Percentiles rank a stretch among this genome's conserved stretches.
Conservation (phyloP, 2,888 invertebrate species). For the Oegoconia quadripuncta region DNA sequence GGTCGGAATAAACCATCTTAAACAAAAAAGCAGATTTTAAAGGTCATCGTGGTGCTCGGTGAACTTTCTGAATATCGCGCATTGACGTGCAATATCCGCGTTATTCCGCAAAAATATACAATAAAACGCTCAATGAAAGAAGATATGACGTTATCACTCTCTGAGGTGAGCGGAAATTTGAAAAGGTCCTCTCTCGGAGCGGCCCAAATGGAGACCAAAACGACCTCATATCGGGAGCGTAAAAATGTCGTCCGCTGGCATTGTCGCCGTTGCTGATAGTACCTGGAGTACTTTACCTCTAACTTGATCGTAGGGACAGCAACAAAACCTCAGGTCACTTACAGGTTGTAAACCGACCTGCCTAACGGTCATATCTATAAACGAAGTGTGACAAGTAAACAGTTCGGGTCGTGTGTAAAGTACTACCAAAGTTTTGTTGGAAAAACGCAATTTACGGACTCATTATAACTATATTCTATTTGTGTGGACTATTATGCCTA, state of each 20-base stretch:
- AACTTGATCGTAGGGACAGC: constrained; percentile 12
- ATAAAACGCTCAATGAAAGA: constrained; percentile 35
- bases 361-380: too few species aligned
- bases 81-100: neutral
- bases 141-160: constrained; percentile 36
- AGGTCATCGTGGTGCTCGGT: too few species aligned
- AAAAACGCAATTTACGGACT: too few species aligned
- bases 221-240: constrained; percentile 42
- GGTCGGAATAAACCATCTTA: too few species aligned
- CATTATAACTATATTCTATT: too few species aligned
- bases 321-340: neutral
- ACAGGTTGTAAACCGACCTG: neutral
- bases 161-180: constrained; percentile 55
- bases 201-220: constrained; percentile 32
- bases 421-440: too few species aligned
- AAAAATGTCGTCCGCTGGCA: constrained; percentile 45
- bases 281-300: constrained; percentile 29
- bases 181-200: constrained; percentile 40
- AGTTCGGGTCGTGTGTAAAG: too few species aligned
- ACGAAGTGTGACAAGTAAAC: too few species aligned
- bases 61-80: too few species aligned
- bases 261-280: constrained; percentile 39
- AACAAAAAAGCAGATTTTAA: too few species aligned
- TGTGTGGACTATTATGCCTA: too few species aligned
- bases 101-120: constrained; percentile 14